Evolutionary conservation across 1,140 invertebrate genomes (phyloP), one percentile per base, ranked within the genome.

Genomic region (Bombus sibiricus): DNA sequence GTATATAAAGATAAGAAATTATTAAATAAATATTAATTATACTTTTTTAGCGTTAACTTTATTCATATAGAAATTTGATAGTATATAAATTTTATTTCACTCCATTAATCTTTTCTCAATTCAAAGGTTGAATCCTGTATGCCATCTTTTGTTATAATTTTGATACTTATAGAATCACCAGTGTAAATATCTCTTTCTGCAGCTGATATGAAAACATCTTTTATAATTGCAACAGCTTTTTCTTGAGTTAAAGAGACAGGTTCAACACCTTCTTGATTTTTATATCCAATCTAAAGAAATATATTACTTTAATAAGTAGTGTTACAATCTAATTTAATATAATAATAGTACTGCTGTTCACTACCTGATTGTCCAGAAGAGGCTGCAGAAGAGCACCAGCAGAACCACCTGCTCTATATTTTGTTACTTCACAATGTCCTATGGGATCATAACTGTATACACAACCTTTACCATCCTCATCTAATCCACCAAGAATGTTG

Each of bases 401-500:
- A 85, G 97, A 98, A 59, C 99, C 99, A 59, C 97, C 97, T 76
- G 98, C 98, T 89, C 97, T 96, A 93, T 97, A 99, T 5, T 95
- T 96, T 18, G 97, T 96, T 79, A 96, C 96, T 92, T 99, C 98
- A 92, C 97, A 98, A 91, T 99, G 98, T 8, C 99, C 99, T 88
- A 99, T 98, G 1, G 99, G 99, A 95, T 99, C 99, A 94, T 99
- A 99, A 92, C 98, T 98, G 95, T 97, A 99, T 5, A 99, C 97
- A 92, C 97, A 97, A 4, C 99, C 99, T 93, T 98, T 98, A n/a
- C 99, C 99, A 92, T 98, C 96, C 91, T 96, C 95, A 94, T 98
- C 97, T 32, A 98, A 93, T 0, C 99, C 99, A 88, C 98, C 99
- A 77, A 99, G 95, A 53, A 99, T 97, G 93, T 99, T 99, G 53